phyloP scores from a whole-genome alignment of 2,113 vertebrate species.

The Dryoscopus gambensis region DNA sequence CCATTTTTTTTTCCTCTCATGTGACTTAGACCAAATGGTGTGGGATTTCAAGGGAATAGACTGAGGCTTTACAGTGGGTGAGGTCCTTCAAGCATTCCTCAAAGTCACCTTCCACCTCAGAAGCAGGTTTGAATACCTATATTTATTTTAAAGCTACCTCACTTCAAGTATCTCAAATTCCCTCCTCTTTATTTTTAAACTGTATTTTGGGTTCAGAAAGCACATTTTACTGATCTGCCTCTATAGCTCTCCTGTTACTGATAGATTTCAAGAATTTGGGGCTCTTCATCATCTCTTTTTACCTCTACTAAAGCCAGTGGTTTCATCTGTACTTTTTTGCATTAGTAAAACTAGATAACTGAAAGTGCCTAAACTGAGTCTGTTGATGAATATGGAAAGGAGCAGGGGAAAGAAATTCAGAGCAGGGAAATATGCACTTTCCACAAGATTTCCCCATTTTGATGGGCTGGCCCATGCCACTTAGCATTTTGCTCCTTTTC shows the following conservation, averaged over 20 bases:
- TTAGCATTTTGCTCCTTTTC: background rate
- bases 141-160: background rate
- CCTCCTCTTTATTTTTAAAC: background rate
- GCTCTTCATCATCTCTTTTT: background rate
- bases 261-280: background rate
- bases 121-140: background rate
- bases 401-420: background rate
- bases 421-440: background rate
- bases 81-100: background rate
- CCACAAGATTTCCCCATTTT: background rate
- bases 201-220: background rate
- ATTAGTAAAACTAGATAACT: background rate
- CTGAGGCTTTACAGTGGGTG: background rate
- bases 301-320: background rate
- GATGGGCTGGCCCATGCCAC: background rate
- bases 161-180: background rate
- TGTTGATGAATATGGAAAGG: background rate
- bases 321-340: background rate
- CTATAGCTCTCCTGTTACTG: background rate
- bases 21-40: background rate
- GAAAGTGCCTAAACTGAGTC: background rate
- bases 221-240: background rate
- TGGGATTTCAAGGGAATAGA: background rate
- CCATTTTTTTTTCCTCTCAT: background rate
- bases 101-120: background rate